A percentile compares a stretch with the other conserved stretches of the same genome.
Evolutionary conservation across 53 echinoderm and acorn worm genomes (phyloP).

Genomic region (Temnopleurus reevesii): DNA sequence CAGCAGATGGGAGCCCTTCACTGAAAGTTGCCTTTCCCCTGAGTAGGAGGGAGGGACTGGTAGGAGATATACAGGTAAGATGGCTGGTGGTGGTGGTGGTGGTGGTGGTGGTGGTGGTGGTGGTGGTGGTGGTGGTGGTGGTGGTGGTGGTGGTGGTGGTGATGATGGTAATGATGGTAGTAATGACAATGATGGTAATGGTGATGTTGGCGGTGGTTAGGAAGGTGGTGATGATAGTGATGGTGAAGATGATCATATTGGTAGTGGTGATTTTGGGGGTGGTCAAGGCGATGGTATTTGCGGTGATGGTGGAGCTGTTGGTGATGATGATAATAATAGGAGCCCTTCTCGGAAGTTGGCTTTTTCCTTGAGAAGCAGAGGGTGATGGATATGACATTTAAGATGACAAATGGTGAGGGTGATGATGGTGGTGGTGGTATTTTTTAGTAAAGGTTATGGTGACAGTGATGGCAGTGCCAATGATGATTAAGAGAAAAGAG

Average conservation of each 20-base stretch:
- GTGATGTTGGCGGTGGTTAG: not conserved
- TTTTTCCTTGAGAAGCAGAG: no score
- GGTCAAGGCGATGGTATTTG: not conserved
- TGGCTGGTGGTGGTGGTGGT: not conserved
- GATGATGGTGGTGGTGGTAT: no score
- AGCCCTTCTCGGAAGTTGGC: no score
- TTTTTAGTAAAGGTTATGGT: no score
- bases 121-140: not conserved
- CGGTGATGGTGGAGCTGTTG: not conserved
- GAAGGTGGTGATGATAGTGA: not conserved
- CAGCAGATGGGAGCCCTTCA: conserved; percentile 63
- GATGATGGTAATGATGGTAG: not conserved
- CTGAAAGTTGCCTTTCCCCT: conserved; percentile 71
- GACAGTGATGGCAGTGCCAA: not conserved
- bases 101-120: not conserved
- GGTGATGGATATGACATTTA: no score
- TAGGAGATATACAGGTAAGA: conserved; percentile 81
- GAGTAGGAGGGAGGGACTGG: conserved; percentile 76
- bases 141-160: not conserved
- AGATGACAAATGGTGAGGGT: no score
- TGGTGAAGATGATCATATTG: not conserved
- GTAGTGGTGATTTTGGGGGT: not conserved
- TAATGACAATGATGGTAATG: not conserved
- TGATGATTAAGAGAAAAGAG: not conserved
- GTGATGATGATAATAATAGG: not conserved